Conservation (phyloP, 1,140 invertebrate species). For the Rhopalosiphum padi region DNA sequence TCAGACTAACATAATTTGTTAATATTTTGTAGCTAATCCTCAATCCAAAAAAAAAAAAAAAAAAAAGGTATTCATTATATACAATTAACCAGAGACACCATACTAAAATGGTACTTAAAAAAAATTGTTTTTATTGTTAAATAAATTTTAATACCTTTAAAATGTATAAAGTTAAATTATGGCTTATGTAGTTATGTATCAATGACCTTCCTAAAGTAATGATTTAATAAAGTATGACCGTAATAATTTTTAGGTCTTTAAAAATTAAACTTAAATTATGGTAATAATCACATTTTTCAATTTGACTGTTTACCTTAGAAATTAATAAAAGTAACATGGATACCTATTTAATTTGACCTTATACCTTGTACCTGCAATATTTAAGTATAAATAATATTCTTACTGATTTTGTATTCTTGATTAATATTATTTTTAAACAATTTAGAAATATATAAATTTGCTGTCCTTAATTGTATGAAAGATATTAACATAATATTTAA, state of each 20-base stretch:
- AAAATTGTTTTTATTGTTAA: not conserved
- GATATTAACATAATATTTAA: not conserved
- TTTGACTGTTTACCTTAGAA: not conserved
- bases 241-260: not conserved
- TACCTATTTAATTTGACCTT: not conserved
- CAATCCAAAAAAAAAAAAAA: too few relatives aligned
- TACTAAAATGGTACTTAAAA: not conserved
- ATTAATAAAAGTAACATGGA: not conserved
- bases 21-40: not conserved
- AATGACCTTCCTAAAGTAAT: too few relatives aligned
- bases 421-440: not conserved
- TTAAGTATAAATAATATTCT: not conserved
- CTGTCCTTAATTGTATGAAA: not conserved
- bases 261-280: not conserved
- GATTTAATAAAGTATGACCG: too few relatives aligned
- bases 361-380: not conserved
- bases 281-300: not conserved
- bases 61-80: not conserved
- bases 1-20: not conserved
- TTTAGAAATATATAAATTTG: not conserved
- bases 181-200: too few relatives aligned
- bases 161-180: not conserved
- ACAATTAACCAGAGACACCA: not conserved
- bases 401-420: not conserved
- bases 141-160: not conserved